A percentile compares a stretch with the other conserved stretches of the same genome.
Conservation (phyloP, 2,888 invertebrate species). For the Bruchidius siliquastri region DNA sequence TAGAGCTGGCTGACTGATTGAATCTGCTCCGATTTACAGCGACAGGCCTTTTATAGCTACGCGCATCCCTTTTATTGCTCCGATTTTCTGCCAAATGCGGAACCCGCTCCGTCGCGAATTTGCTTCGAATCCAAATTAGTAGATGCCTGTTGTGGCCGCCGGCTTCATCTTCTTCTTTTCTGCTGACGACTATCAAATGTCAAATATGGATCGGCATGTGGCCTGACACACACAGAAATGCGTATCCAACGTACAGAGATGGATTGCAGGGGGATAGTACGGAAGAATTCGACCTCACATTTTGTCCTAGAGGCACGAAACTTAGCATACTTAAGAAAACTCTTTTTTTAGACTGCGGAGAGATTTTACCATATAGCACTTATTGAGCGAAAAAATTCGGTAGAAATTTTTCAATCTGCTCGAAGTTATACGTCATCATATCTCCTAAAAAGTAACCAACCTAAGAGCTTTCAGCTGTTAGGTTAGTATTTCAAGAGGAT, state of each 20-base stretch:
- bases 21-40: background rate
- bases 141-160: conserved; percentile 39
- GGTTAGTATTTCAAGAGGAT: too few relatives aligned
- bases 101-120: conserved; percentile 44
- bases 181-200: conserved; percentile 41
- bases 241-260: conserved; percentile 20
- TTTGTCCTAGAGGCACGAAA: background rate
- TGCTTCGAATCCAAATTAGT: conserved; percentile 48
- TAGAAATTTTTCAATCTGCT: too few relatives aligned
- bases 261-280: conserved; percentile 9
- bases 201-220: conserved; percentile 46
- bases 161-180: background rate
- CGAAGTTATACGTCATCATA: too few relatives aligned
- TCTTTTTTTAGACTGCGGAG: too few relatives aligned
- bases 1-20: background rate
- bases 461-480: too few relatives aligned
- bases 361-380: too few relatives aligned
- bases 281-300: background rate
- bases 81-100: conserved; percentile 41
- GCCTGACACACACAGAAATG: conserved; percentile 32
- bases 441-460: too few relatives aligned
- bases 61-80: conserved; percentile 40
- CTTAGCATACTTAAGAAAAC: too few relatives aligned
- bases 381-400: too few relatives aligned
- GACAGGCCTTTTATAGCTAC: background rate